Evolutionary conservation across 2,888 invertebrate genomes (phyloP), one percentile per base, ranked within the genome.

Genomic region (Dromius quadrimaculatus): DNA sequence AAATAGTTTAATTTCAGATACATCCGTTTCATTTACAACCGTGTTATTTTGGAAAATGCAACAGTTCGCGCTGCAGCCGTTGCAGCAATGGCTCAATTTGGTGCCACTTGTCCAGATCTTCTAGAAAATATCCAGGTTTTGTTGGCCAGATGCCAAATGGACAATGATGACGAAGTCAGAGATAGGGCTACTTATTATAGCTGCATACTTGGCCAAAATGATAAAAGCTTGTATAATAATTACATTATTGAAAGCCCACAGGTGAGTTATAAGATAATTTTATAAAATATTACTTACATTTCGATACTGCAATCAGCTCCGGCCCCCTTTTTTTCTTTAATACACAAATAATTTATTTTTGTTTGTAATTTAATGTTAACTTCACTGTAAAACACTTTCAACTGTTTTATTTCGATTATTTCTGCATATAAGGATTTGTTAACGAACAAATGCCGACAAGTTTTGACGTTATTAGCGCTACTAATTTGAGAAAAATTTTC

Each of bases 151-250:
- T 97, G 97, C 77, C 93, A 96, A 80, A 87, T 98, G 85, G 99
- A 99, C 80, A 92, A 94, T 0, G 99, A 99, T 80, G 99, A 99
- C 82, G 99, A 99, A 85, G 98, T 99, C 0, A 87, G 99, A 28
- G 99, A 99, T 83, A 87, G 99, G 41, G 98, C 99, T 6, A 96
- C 98, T 0, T 98, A 97, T 82, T 99, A 97, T 84, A 91, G 94
- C 78, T 89, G 91, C 36, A 91, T 99, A 73, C 85, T 99, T 19
- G 88, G 89, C 73, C 86, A 88, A 1, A 87, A 87, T 45, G 91
- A 92, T 76, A 85, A 86, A 66, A 85, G 89, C 50, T 81, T 94
- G 13, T 90, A 90, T 75, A 91, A 91, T 74, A 90, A 90, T 78
- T 95, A 91, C 80, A 92, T 93, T 22, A 85, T 91, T 54, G 91